Conservation (phyloP, 2,797 vertebrate species). For the Aeoliscus strigatus region DNA sequence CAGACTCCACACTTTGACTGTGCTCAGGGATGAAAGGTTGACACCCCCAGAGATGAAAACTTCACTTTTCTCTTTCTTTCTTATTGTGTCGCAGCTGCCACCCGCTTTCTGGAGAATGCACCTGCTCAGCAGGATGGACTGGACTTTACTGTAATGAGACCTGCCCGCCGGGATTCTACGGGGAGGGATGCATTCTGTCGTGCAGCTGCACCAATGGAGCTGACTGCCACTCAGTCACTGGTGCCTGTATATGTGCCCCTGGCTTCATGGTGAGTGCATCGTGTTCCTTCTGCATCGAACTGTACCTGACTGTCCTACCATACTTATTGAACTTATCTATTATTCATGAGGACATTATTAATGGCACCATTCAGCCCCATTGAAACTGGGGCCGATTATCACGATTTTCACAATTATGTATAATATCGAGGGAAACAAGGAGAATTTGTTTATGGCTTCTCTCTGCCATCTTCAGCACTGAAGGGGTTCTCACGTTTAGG, state of each 20-base stretch:
- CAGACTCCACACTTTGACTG: conserved; percentile 50
- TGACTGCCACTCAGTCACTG: conserved; percentile 88
- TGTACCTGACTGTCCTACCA: neutral
- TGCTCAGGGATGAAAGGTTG: conserved; percentile 44
- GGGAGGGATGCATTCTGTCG: conserved; percentile 81
- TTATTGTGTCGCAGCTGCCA: conserved; percentile 83
- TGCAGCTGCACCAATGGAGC: conserved; percentile 91
- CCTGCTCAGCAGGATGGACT: conserved; percentile 90
- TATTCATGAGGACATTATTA: no score
- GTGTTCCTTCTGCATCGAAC: conserved; percentile 9
- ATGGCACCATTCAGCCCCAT: no score
- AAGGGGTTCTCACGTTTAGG: no score
- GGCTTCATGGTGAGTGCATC: conserved; percentile 84
- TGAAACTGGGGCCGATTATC: no score
- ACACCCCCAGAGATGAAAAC: conserved; percentile 35
- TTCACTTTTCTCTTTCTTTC: conserved; percentile 39
- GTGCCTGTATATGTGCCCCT: conserved; percentile 86
- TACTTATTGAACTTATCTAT: no score
- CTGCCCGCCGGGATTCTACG: conserved; percentile 85
- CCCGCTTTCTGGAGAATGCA: conserved; percentile 92
- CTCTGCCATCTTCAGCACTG: no score
- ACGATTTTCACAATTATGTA: no score
- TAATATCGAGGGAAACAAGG: no score
- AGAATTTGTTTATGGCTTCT: no score
- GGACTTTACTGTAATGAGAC: conserved; percentile 94